Base-by-base conservation (phyloP, 2,888 invertebrate species). In the Chrysomela aeneicollis region DNA sequence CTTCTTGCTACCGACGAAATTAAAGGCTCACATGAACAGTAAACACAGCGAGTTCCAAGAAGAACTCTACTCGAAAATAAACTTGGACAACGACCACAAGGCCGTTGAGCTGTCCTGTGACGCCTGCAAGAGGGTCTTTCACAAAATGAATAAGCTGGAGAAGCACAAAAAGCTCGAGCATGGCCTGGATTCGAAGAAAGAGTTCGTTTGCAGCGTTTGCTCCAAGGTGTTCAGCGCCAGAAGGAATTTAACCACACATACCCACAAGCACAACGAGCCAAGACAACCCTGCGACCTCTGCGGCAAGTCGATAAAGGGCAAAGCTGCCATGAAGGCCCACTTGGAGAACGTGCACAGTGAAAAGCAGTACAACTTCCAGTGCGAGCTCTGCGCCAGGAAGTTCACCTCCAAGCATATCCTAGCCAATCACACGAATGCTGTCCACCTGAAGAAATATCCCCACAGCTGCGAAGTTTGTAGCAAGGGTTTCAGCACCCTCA, bases 111-210 rank as follows among this genome's bases (percentile, higher is more conserved):
- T 71, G 9, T 37, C 67, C 10, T 77, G 77, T 57, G 64, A 71
- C 8, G 55, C 71, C 59, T 77, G 77, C 63, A 50, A 60, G 9
- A 72, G 71, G 58, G 55, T 52, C 19, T 75, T 75, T 35, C 86
- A 71, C 80, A 85, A 0, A 85, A 86, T 52, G 83, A 85, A 69
- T 85, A 85, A 74, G 84, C 86, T 69, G 73, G 87, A 70, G 84
- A 85, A 64, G 81, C 86, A 1, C 87, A 87, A 74, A 76, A 82
- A 2, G 37, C 62, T 63, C 12, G 71, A 71, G 10, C 74, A 74
- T 50, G 10, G 32, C 10, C 10, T 9, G 10, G 32, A 35, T 9
- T 35, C 61, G 63, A 19, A 70, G 68, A 50, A 63, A 35, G 1
- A 69, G 42, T 65, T 60, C 58, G 59, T 65, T 8, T 69, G 59